Percentiles rank a stretch among this genome's conserved stretches.
These are phyloP conservation scores for Chaenodraco wilsoni DNA, from an alignment of 2,797 vertebrate species.

Conservation along the genomic window DNA sequence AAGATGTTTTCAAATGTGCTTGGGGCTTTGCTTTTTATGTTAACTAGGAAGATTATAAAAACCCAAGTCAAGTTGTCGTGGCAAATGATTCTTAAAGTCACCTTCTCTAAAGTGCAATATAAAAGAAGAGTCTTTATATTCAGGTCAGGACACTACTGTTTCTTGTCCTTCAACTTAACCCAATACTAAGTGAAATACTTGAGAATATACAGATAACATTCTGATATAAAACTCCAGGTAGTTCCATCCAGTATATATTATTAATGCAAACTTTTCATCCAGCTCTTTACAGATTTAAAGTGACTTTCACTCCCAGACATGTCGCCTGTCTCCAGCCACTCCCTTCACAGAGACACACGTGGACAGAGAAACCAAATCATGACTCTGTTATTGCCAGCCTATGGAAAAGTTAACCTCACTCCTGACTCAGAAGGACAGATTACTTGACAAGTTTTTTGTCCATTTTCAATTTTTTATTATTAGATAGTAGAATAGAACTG, in stretches of 20 bases:
- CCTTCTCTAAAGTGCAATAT: neutral
- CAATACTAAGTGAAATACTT: neutral
- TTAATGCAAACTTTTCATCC: conserved; percentile 1
- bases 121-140: neutral
- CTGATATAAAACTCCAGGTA: neutral
- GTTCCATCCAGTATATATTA: neutral
- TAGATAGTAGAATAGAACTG: conserved; percentile 25
- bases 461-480: conserved; percentile 12
- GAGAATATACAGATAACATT: neutral
- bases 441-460: conserved; percentile 47
- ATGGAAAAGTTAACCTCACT: conserved; percentile 69
- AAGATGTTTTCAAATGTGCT: neutral
- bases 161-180: neutral
- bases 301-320: conserved; percentile 4
- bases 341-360: conserved; percentile 22
- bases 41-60: neutral
- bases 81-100: neutral
- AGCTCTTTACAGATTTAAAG: neutral
- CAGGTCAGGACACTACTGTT: neutral
- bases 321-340: conserved; percentile 9
- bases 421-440: conserved; percentile 70
- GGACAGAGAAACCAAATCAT: conserved; percentile 32
- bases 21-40: neutral
- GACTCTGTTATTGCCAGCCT: conserved; percentile 51
- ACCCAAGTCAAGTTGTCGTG: neutral